A percentile compares a stretch with the other conserved stretches of the same genome.
Evolutionary conservation across 2,113 vertebrate species (phyloP).

Genomic region (Sardina pilchardus): DNA sequence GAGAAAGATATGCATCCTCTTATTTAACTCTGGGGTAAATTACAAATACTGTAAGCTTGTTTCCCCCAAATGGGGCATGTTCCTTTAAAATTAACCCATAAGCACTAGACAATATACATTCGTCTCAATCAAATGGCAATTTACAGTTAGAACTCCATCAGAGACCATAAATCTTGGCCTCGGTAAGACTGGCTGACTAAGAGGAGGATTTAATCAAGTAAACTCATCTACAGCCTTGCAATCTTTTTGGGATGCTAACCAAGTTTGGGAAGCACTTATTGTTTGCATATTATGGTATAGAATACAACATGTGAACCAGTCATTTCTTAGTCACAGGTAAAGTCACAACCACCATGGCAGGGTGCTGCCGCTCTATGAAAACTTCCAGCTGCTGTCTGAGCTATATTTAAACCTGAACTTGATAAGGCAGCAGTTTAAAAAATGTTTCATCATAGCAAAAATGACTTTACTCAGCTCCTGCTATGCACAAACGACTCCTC

Average conservation of each 20-base stretch:
- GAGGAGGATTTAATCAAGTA: neutral
- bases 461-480: neutral
- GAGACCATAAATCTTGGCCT: neutral
- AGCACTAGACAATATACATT: neutral
- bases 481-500: neutral
- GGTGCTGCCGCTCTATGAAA: neutral
- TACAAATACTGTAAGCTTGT: no score
- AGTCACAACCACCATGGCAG: neutral
- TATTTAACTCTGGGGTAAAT: no score
- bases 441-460: constrained; percentile 14
- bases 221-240: neutral
- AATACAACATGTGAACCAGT: neutral
- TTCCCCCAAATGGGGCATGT: no score
- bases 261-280: neutral
- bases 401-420: constrained; percentile 16
- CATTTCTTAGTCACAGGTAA: neutral
- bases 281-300: neutral
- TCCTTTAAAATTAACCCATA: neutral
- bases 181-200: neutral
- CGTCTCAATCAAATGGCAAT: neutral
- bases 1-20: no score
- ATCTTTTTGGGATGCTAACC: neutral
- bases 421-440: constrained; percentile 13
- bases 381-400: constrained; percentile 12
- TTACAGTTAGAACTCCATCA: neutral